These are phyloP conservation scores for Lagorchestes hirsutus DNA, from an alignment of 2,797 vertebrate genomes.

Conservation along the genomic window DNA sequence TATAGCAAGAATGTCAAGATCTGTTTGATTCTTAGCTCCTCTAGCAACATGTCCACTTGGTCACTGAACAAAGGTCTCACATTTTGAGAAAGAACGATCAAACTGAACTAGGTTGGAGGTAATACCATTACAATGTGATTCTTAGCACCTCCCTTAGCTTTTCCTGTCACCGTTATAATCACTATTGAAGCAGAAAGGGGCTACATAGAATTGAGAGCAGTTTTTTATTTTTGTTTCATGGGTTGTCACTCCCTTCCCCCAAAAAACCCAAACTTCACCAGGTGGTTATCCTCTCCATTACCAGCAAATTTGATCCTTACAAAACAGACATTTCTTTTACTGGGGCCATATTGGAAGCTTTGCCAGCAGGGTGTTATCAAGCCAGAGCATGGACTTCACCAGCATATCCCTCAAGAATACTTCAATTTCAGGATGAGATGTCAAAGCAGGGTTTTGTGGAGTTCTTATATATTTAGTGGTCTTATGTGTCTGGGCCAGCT, in stretches of 20 bases:
- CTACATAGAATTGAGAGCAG: background rate
- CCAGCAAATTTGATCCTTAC: background rate
- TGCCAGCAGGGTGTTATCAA: background rate
- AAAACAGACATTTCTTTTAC: background rate
- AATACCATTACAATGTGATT: background rate
- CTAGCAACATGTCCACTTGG: background rate
- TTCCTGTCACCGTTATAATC: background rate
- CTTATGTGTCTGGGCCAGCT: background rate
- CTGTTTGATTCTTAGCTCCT: background rate
- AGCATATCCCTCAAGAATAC: background rate
- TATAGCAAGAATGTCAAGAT: background rate
- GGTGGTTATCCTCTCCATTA: background rate
- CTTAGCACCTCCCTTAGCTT: background rate
- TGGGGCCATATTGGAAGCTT: background rate
- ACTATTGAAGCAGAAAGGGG: background rate
- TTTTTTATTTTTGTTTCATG: background rate
- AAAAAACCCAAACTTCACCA: background rate
- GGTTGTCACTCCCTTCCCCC: background rate
- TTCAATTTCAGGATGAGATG: background rate
- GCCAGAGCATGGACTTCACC: background rate
- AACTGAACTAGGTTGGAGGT: background rate
- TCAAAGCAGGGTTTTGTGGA: background rate
- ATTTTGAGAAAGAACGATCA: background rate
- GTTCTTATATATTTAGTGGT: background rate
- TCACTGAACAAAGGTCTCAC: background rate